Base-by-base conservation (phyloP, 2,888 invertebrate genomes). In the Allygus modestus region DNA sequence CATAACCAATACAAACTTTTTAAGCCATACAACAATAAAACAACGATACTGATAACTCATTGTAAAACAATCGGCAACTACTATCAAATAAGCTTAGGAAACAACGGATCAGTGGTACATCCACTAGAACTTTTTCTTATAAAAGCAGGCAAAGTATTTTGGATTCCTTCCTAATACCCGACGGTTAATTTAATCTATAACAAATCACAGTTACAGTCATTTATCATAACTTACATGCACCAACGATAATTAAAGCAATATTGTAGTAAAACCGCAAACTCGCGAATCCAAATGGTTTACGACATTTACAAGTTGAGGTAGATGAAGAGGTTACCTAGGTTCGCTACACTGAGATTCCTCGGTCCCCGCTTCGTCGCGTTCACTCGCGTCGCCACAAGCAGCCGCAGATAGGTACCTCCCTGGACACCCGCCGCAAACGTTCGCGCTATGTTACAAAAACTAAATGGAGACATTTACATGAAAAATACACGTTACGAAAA, bases 251-350 rank as follows among this genome's bases (percentile, higher is more conserved):
- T 23, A 54, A 54, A 54, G 20, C 54, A 20, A 54, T 46, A 54
- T 9, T 23, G 20, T 23, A 20, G 2, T 5, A 54, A 11, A 23
- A 54, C 20, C 54, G 7, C 20, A 54, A 54, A n/a, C 23, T 54
- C 54, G 5, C 11, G 9, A 15, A 73, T 41, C 43, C 73, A 73
- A 73, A 73, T 73, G 43, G 73, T 73, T 73, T 73, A 73, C 37
- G 73, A 73, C 73, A 73, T 33, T 46, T 23, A 23, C 5, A 1
- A 73, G 37, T 73, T 73, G 73, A 73, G 73, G 73, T 73, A 73
- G 73, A 20, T 73, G 73, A 73, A 37, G 43, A 73, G 37, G 73
- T 73, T 73, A 41, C 33, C 73, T 41, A 46, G 46, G 7, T 46
- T 46, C 46, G 37, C 37, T 37, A 46, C 46, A 23, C 1, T 54